Evolutionary conservation across 2,113 vertebrate species (phyloP), one percentile per base, ranked within the genome.

Genomic region (Orientallactaga bullata): DNA sequence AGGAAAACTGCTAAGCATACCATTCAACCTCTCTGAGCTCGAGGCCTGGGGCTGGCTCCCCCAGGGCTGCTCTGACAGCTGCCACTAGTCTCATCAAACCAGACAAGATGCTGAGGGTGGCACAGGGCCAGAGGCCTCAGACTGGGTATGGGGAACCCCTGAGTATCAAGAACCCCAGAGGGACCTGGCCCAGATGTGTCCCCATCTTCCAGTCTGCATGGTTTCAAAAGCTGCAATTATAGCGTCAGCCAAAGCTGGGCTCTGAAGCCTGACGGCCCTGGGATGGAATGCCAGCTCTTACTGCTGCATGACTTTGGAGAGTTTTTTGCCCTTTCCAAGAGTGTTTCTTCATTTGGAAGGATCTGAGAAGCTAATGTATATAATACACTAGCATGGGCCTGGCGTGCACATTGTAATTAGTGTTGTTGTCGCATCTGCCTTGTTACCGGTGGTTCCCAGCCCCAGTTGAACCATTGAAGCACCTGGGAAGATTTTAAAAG

Each of bases 281-380:
- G 82, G 47, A 30, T 11, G 20, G 39, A 55, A 32, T 0, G 71
- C n/a, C 32, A 23, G 8, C 37, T 55, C 76, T 93, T 35, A n/a
- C n/a, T n/a, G 26, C 47, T 84, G 74, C 72, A 61, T 72, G 76
- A 86, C 47, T 60, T 87, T 69, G 39, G 51, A 51, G 42, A 88
- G 37, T 68, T 24, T 30, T 23, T 92, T 79, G 5, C 21, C 23
- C 61, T 51, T 89, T 76, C 84, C 35, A 28, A 95, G 61, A 4
- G 8, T n/a, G 35, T 32, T 80, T 89, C 55, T 73, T 80, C 71
- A 76, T 63, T 91, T 76, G 81, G n/a, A 92, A 90, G 61, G 58
- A 92, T 91, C 66, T 86, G 79, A 88, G 30, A 32, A 93, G 42
- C 78, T 68, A 26, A 63, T 23, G 30, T 42, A 60, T 26, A 58